Evolutionary conservation across 2,113 vertebrate genomes (phyloP).

Genomic region (Fulmarus glacialis): DNA sequence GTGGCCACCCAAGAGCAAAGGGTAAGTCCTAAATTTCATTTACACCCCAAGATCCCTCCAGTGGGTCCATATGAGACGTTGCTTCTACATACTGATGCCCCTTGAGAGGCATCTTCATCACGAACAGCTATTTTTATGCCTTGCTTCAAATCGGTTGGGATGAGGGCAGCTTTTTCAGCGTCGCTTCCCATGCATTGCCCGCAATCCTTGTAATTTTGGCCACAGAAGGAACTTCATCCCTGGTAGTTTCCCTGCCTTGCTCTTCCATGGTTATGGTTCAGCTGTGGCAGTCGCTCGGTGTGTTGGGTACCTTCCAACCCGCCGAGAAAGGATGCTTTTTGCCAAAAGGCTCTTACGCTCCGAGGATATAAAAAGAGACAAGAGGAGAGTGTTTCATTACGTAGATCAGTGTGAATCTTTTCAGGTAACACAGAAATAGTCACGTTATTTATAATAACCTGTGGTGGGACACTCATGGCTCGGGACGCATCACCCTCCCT

Average conservation of each 20-base stretch:
- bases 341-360: neutral
- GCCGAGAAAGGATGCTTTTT: neutral
- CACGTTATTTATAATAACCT: neutral
- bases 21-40: constrained; percentile 75
- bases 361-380: neutral
- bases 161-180: neutral
- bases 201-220: neutral
- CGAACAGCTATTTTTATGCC: neutral
- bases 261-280: neutral
- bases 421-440: neutral
- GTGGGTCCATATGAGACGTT: neutral
- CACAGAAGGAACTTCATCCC: neutral
- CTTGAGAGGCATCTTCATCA: neutral
- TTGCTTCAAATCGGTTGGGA: neutral
- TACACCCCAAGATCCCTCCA: neutral
- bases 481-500: neutral
- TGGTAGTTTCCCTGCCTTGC: neutral
- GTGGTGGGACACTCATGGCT: neutral
- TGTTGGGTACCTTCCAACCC: neutral
- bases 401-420: neutral
- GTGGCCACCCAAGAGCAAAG: constrained; percentile 98
- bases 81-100: fast-evolving
- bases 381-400: neutral
- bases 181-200: neutral
- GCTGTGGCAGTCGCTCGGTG: neutral